phyloP scores from a whole-genome alignment of 2,888 invertebrate genomes.

The Dromius quadrimaculatus region DNA sequence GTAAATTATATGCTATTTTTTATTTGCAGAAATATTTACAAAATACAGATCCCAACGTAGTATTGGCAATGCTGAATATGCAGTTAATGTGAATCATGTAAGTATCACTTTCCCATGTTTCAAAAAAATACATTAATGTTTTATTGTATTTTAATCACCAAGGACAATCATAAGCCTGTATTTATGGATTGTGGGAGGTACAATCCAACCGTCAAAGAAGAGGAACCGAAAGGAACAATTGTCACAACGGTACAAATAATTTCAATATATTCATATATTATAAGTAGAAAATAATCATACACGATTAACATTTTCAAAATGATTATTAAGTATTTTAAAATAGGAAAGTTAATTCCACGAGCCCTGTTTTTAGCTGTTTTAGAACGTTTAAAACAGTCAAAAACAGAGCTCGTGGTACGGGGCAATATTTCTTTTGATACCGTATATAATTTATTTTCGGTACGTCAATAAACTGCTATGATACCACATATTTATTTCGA shows the following conservation, averaged over 20 bases:
- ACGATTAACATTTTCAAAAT: too few species aligned
- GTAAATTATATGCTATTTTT: background rate
- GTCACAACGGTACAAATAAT: slow-evolving; percentile 76
- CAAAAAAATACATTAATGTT: background rate
- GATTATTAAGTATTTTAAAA: too few species aligned
- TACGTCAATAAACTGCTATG: background rate
- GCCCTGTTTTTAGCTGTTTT: too few species aligned
- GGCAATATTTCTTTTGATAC: too few species aligned
- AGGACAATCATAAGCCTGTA: slow-evolving; percentile 87
- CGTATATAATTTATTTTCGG: too few species aligned
- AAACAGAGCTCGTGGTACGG: too few species aligned
- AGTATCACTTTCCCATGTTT: background rate
- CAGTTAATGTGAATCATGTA: slow-evolving; percentile 2
- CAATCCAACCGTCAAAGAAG: slow-evolving; percentile 84
- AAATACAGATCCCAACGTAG: slow-evolving; percentile 10
- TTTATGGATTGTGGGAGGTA: slow-evolving; percentile 88
- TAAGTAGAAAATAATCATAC: background rate
- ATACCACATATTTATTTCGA: background rate
- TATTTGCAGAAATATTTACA: slow-evolving; percentile 26
- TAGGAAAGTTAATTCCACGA: too few species aligned
- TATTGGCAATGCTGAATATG: background rate
- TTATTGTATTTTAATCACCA: background rate
- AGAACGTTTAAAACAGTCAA: too few species aligned
- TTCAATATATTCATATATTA: background rate
- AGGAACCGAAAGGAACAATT: slow-evolving; percentile 77